A percentile compares a stretch with the other conserved stretches of the same genome.
Evolutionary conservation across 2,113 vertebrate genomes (phyloP).

Genomic region (Empidonax traillii): DNA sequence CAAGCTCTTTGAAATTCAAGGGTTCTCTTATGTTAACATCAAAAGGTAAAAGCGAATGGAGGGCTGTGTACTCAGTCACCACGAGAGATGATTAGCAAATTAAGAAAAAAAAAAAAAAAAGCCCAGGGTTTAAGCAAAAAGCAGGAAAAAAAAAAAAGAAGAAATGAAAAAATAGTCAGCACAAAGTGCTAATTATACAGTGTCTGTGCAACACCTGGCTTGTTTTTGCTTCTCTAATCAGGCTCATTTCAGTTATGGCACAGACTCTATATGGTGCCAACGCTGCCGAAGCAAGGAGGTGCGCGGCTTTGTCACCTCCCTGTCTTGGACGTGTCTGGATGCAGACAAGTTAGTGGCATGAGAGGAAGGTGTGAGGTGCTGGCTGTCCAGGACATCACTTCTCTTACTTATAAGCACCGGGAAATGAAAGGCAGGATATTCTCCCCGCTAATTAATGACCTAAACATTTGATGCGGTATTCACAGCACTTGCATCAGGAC

Average conservation of each 20-base stretch:
- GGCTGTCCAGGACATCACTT: neutral
- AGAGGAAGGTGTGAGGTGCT: neutral
- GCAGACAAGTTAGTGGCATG: neutral
- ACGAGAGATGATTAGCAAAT: constrained; percentile 75
- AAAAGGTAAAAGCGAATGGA: constrained; percentile 73
- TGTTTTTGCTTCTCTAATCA: constrained; percentile 68
- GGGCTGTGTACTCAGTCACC: constrained; percentile 61
- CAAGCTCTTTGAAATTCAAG: constrained; percentile 81
- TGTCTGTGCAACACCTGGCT: constrained; percentile 74
- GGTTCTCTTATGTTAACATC: constrained; percentile 79
- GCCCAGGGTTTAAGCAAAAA: constrained; percentile 50
- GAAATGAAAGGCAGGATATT: neutral
- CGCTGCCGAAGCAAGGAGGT: neutral
- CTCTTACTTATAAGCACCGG: neutral
- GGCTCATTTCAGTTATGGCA: constrained; percentile 36
- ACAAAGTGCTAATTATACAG: constrained; percentile 74
- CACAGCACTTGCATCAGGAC: neutral
- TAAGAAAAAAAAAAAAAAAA: constrained; percentile 48
- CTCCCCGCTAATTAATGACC: neutral
- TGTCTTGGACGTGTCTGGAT: neutral
- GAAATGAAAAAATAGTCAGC: constrained; percentile 42
- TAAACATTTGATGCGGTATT: constrained; percentile 39
- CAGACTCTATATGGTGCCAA: neutral
- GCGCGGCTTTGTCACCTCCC: neutral
- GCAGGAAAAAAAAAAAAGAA: neutral